These are phyloP conservation scores for Phalacrocorax pelagicus DNA, from an alignment of 2,113 vertebrate genomes.

Conservation along the genomic window DNA sequence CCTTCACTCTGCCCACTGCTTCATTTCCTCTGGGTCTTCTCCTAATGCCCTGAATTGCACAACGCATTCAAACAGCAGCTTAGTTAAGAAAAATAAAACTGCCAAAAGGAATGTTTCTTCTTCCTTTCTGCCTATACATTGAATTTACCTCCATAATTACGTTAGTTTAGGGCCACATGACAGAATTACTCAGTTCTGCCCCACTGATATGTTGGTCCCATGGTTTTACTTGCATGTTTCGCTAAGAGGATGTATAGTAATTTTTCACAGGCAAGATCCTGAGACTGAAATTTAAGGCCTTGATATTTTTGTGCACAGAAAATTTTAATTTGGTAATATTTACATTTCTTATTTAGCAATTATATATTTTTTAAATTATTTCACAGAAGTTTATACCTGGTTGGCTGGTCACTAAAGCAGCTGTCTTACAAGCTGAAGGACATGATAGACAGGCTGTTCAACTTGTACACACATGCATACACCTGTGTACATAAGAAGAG, in stretches of 20 bases:
- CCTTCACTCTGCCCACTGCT: background rate
- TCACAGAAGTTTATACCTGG: background rate
- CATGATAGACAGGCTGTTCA: background rate
- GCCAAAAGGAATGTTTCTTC: background rate
- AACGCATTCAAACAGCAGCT: background rate
- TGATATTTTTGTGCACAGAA: background rate
- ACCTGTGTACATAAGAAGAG: background rate
- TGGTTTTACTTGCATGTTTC: background rate
- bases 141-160: background rate
- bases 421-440: background rate
- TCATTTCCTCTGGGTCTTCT: constrained; percentile 9
- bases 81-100: constrained; percentile 18
- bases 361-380: background rate
- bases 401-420: background rate
- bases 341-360: background rate
- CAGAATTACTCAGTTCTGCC: background rate
- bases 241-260: background rate
- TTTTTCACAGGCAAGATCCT: background rate
- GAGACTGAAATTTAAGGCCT: background rate
- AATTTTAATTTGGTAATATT: background rate
- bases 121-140: background rate
- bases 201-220: background rate
- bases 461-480: background rate
- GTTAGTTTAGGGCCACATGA: background rate
- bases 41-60: background rate